Evolutionary conservation across 1,140 invertebrate species (phyloP), one percentile per base, ranked within the genome.

Genomic region (Drosophila nannoptera): DNA sequence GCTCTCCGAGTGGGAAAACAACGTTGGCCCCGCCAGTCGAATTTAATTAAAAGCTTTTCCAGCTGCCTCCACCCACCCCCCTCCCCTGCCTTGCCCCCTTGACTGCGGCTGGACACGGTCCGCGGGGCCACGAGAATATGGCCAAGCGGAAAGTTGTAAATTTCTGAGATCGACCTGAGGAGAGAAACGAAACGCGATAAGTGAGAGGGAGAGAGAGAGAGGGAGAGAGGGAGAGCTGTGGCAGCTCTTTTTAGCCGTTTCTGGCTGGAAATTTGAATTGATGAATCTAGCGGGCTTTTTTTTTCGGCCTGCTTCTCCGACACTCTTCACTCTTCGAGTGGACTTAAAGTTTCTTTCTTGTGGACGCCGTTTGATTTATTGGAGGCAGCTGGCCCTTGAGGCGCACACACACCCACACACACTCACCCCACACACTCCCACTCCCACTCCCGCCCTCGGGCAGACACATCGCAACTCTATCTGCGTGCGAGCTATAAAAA

Each of bases 401-500:
- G 46, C 22, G 50, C 9, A n/a, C 7, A 38, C 14, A 59, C 32
- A 45, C 8, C 40, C n/a, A 69, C 14, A 62, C 31, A 46, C 6
- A 40, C 8, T 8, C 4, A 58, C 48, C n/a, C n/a, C n/a, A 61
- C 22, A 33, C 35, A 31, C 7, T 16, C 38, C 60, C n/a, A 56
- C 11, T 31, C 31, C 38, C 38, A 48, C 42, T 63, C 16, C 56
- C 14, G 40, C 32, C 42, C 14, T 33, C 31, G 38, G 53, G 36
- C 22, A 33, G 5, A 42, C 36, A 50, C 50, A 36, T 66, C 75
- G 60, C 48, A 59, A 49, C 36, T 63, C 62, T 75, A 83, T 78
- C 80, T 78, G 75, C 73, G 72, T 84, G 80, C 68, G 65, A 76
- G 74, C 80, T 64, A 83, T 83, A 84, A 84, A 83, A 84, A 84